Evolutionary conservation across 1,140 invertebrate species (phyloP).

Genomic region (Lasaia peninsularis): DNA sequence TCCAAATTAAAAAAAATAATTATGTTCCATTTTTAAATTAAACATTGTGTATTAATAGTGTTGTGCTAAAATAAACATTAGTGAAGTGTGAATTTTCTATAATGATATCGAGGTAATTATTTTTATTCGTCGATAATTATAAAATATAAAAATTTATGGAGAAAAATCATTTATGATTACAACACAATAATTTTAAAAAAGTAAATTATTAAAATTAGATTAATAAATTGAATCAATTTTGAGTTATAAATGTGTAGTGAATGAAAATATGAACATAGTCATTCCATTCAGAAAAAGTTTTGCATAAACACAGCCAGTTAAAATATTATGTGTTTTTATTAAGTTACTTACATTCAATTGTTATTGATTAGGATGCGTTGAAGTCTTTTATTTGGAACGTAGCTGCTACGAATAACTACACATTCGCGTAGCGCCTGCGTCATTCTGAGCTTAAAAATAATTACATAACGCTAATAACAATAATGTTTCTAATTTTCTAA

Average conservation of each 20-base stretch:
- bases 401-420: conserved; percentile 35
- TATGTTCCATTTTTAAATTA: conserved; percentile 16
- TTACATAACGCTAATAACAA: background rate
- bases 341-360: no score
- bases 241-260: no score
- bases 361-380: conserved; percentile 30
- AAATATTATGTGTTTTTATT: no score
- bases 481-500: background rate
- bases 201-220: background rate
- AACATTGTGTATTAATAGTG: conserved; percentile 22
- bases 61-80: conserved; percentile 28
- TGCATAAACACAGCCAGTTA: no score
- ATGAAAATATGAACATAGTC: no score
- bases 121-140: background rate
- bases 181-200: background rate
- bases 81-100: conserved; percentile 26
- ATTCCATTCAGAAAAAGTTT: no score
- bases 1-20: background rate
- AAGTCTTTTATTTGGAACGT: conserved; percentile 31
- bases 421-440: conserved; percentile 25
- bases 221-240: no score
- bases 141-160: background rate
- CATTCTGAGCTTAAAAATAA: background rate
- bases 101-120: conserved; percentile 33
- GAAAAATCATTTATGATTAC: background rate